Conservation (phyloP, 2,888 invertebrate species). For the Cheilosia urbana region DNA sequence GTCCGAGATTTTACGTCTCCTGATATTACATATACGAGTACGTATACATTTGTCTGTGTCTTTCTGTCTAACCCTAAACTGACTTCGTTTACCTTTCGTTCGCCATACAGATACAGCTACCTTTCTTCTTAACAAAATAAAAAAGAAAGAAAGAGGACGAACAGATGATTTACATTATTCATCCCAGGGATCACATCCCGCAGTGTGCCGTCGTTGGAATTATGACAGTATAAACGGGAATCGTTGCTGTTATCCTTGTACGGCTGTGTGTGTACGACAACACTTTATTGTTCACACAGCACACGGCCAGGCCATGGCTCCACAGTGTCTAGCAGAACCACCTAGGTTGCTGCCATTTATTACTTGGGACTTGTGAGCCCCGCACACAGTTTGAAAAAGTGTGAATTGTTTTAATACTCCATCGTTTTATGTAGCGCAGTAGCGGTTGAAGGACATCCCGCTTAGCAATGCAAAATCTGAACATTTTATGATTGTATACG, state of each 20-base stretch:
- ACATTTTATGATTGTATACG: constrained; percentile 31
- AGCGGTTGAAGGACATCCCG: constrained; percentile 46
- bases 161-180: constrained; percentile 64
- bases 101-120: neutral
- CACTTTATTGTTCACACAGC: constrained; percentile 4
- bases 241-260: constrained; percentile 55
- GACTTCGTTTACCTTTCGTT: constrained; percentile 65
- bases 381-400: constrained; percentile 78
- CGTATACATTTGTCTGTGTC: constrained; percentile 19
- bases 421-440: constrained; percentile 41
- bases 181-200: constrained; percentile 71
- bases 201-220: constrained; percentile 65
- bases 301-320: constrained; percentile 28
- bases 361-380: constrained; percentile 31
- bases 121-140: neutral
- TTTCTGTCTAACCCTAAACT: constrained; percentile 53
- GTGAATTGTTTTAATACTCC: constrained; percentile 82
- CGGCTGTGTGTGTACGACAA: neutral
- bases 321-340: constrained; percentile 34
- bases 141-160: too few species aligned
- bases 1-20: neutral
- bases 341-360: constrained; percentile 32
- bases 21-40: neutral
- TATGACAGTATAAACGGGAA: constrained; percentile 71
- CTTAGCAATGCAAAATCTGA: constrained; percentile 56